Evolutionary conservation across 2,797 vertebrate genomes (phyloP).

Genomic region (Otolemur crassicaudatus): DNA sequence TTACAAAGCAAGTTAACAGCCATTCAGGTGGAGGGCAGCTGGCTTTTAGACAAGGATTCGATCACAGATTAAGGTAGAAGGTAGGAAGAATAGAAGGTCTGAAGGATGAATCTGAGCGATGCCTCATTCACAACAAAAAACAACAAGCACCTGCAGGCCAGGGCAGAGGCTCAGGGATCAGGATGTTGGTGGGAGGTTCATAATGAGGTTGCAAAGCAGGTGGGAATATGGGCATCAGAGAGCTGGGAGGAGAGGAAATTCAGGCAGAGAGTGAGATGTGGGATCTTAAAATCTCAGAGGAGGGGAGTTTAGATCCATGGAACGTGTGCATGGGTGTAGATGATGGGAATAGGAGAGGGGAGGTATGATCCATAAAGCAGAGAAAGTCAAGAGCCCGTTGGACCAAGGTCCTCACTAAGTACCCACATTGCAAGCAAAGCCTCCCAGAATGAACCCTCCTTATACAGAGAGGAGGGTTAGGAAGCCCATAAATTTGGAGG

Average conservation of each 20-base stretch:
- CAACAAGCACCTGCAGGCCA: not conserved
- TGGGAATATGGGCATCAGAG: not conserved
- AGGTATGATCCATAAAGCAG: not conserved
- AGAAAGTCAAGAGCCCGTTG: not conserved
- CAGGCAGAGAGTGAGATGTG: too few relatives aligned
- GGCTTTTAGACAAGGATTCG: not conserved
- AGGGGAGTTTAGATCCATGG: rapidly evolving
- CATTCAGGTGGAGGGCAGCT: not conserved
- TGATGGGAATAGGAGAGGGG: rapidly evolving
- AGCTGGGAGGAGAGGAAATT: not conserved
- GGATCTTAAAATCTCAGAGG: not conserved
- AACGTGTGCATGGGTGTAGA: not conserved
- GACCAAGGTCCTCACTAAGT: not conserved
- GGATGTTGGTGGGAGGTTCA: rapidly evolving
- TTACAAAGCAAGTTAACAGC: not conserved
- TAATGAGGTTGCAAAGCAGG: not conserved
- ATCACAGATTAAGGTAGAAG: not conserved
- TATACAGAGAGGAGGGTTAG: too few relatives aligned
- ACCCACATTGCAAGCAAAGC: not conserved
- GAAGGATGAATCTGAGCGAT: not conserved
- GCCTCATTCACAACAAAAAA: not conserved
- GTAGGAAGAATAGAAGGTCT: not conserved
- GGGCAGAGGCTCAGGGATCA: not conserved
- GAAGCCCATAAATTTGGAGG: not conserved
- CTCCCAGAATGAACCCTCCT: not conserved